Percentiles rank a stretch among this genome's conserved stretches.
Conservation (phyloP, 2,888 invertebrate genomes). For the Cheiracanthium punctorium region DNA sequence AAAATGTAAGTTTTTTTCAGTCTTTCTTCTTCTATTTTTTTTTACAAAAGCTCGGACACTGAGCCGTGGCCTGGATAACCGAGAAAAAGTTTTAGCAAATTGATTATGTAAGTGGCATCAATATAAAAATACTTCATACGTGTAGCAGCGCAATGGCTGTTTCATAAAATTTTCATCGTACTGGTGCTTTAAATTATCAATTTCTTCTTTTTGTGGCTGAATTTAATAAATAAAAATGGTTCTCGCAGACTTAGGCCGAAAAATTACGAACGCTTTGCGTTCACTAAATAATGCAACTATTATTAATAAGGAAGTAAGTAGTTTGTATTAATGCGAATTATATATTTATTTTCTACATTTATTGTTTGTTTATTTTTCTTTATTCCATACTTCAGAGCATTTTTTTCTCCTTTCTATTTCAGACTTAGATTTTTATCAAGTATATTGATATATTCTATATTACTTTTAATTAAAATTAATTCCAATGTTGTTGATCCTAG, state of each 20-base stretch:
- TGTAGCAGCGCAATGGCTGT: slow-evolving; percentile 53
- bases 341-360: too few relatives aligned
- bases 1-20: too few relatives aligned
- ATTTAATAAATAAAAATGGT: slow-evolving; percentile 84
- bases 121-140: slow-evolving; percentile 22
- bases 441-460: not conserved
- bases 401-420: too few relatives aligned
- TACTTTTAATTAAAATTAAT: not conserved
- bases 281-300: slow-evolving; percentile 98
- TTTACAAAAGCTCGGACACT: too few relatives aligned
- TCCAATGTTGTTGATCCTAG: not conserved
- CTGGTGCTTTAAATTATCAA: slow-evolving; percentile 29
- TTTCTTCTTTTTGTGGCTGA: slow-evolving; percentile 11
- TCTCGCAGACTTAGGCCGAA: slow-evolving; percentile 99
- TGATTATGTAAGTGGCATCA: slow-evolving; percentile 50
- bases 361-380: not conserved
- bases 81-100: too few relatives aligned
- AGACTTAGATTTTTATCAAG: not conserved
- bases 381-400: too few relatives aligned
- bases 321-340: too few relatives aligned
- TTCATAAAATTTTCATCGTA: not conserved
- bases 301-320: slow-evolving; percentile 94
- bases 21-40: too few relatives aligned
- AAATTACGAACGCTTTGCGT: slow-evolving; percentile 98
- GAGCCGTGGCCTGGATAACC: too few relatives aligned